phyloP scores from a whole-genome alignment of 2,797 vertebrate genomes.

The Liparis tanakae region DNA sequence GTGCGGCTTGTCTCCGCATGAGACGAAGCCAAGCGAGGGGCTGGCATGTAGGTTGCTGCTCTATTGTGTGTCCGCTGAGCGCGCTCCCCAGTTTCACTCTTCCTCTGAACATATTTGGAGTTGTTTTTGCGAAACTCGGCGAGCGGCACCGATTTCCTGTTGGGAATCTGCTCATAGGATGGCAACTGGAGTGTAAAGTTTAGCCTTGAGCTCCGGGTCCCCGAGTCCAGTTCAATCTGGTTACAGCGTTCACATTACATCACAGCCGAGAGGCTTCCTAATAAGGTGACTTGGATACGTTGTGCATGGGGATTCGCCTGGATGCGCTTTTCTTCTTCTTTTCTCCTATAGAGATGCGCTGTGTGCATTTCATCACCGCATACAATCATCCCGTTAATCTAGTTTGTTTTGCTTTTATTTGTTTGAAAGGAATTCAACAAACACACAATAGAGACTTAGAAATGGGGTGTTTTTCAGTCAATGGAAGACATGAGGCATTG shows the following conservation, averaged over 20 bases:
- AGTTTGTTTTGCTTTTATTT: conserved; percentile 18
- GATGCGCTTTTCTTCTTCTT: not conserved
- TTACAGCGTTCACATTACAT: conserved; percentile 87
- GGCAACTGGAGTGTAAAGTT: conserved; percentile 89
- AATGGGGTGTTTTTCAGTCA: not conserved
- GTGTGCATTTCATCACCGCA: not conserved
- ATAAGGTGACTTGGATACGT: conserved; percentile 67
- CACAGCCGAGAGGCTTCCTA: conserved; percentile 77
- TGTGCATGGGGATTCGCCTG: conserved; percentile 43
- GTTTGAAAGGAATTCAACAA: not conserved
- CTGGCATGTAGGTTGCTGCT: conserved; percentile 80
- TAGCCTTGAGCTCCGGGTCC: conserved; percentile 79
- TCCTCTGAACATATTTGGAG: conserved; percentile 90
- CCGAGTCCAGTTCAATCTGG: conserved; percentile 91
- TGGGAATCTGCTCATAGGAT: conserved; percentile 82
- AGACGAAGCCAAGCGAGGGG: conserved; percentile 56
- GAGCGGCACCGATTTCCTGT: conserved; percentile 83
- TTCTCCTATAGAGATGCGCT: not conserved
- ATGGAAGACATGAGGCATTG: not conserved
- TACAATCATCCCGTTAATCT: not conserved
- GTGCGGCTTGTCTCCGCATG: conserved; percentile 23
- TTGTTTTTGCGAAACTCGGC: conserved; percentile 86
- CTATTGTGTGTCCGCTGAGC: conserved; percentile 75
- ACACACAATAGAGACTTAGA: not conserved
- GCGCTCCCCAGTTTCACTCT: conserved; percentile 75